phyloP scores from a whole-genome alignment of 2,113 vertebrate genomes.

The Phrynosoma platyrhinos region DNA sequence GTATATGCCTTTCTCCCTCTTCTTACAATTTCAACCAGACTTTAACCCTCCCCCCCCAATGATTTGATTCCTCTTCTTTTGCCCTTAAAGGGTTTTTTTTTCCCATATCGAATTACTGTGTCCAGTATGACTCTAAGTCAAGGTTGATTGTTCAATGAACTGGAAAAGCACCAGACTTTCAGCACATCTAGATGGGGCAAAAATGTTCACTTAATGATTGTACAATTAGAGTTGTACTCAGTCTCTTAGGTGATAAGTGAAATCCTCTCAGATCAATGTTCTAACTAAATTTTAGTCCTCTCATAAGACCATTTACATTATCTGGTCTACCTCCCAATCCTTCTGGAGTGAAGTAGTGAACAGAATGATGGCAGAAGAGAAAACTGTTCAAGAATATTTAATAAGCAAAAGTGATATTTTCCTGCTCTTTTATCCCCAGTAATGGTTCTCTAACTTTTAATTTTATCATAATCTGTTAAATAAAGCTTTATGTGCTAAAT shows the following conservation, averaged over 20 bases:
- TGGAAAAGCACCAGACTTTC: constrained; percentile 48
- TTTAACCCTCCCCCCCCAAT: too few species aligned
- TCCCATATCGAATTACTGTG: constrained; percentile 55
- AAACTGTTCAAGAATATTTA: background rate
- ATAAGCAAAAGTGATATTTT: constrained; percentile 24
- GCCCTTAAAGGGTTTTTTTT: constrained; percentile 30
- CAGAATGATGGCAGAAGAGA: background rate
- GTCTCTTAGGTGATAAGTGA: constrained; percentile 35
- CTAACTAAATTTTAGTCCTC: background rate
- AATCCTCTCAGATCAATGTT: background rate
- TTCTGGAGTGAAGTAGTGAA: background rate
- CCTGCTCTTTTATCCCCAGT: background rate
- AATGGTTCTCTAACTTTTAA: constrained; percentile 5
- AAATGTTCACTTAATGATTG: constrained; percentile 53
- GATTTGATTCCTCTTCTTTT: constrained; percentile 37
- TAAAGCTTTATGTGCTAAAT: background rate
- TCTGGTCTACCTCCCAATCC: background rate
- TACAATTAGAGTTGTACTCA: constrained; percentile 58
- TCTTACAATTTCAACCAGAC: constrained; percentile 42
- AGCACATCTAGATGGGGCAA: constrained; percentile 38
- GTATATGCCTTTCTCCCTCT: constrained; percentile 23
- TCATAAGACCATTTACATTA: constrained; percentile 19
- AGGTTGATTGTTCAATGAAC: constrained; percentile 51
- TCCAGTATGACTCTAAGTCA: constrained; percentile 43
- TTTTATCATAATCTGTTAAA: background rate